These are phyloP conservation scores for Alligator mississippiensis DNA, from an alignment of 2,113 vertebrate genomes.

Conservation along the genomic window DNA sequence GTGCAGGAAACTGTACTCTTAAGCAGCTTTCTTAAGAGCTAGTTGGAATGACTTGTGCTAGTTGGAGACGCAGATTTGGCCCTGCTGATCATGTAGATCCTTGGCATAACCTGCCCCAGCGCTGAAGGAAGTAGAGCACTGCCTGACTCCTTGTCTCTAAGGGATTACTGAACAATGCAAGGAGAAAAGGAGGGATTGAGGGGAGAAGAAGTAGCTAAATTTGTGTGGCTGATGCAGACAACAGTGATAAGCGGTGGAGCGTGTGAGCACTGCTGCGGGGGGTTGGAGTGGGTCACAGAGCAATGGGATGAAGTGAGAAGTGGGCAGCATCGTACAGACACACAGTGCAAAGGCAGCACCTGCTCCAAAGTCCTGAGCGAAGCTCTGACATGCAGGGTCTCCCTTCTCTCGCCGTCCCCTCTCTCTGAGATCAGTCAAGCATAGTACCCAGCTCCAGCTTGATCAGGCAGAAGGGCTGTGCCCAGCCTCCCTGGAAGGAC, in stretches of 20 bases:
- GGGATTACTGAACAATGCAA: background rate
- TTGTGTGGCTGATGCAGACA: background rate
- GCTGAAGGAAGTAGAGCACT: accelerated
- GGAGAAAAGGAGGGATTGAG: background rate
- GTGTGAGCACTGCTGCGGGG: background rate
- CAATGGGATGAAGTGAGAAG: background rate
- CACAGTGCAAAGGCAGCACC: background rate
- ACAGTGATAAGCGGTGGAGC: no score
- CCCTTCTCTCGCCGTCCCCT: accelerated
- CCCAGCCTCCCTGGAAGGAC: accelerated
- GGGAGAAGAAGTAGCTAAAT: background rate
- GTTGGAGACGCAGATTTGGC: background rate
- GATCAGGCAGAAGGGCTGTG: background rate
- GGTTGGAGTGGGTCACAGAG: background rate
- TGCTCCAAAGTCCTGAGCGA: background rate
- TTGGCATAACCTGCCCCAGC: background rate
- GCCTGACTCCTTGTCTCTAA: background rate
- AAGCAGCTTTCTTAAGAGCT: background rate
- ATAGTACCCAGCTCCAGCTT: background rate
- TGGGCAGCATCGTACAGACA: accelerated
- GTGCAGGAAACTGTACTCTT: background rate
- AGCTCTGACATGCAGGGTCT: background rate
- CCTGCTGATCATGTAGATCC: background rate
- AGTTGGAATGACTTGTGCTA: background rate
- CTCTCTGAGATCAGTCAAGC: background rate